Conservation (phyloP, 2,113 vertebrate species). For the Nyctereutes procyonoides region DNA sequence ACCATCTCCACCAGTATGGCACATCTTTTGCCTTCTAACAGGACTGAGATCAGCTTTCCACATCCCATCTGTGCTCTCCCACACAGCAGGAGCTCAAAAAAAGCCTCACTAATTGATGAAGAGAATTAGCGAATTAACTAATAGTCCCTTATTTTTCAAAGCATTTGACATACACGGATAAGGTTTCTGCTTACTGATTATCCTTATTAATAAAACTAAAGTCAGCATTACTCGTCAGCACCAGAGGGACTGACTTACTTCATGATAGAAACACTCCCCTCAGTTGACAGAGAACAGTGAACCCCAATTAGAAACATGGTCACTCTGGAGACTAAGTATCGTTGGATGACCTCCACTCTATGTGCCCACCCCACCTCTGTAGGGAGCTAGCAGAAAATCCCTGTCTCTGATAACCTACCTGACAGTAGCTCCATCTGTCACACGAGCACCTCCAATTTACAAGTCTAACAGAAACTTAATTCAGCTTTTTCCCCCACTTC, state of each 20-base stretch:
- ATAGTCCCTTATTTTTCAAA: constrained; percentile 41
- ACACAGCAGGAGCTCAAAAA: background rate
- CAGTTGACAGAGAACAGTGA: background rate
- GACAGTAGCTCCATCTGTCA: background rate
- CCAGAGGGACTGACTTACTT: background rate
- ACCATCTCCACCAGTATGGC: background rate
- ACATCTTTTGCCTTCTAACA: background rate
- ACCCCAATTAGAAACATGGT: background rate
- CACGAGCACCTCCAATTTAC: background rate
- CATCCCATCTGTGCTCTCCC: background rate
- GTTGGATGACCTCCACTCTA: background rate
- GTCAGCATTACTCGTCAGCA: background rate
- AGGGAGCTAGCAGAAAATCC: background rate
- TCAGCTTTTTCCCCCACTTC: background rate
- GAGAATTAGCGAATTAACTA: constrained; percentile 37
- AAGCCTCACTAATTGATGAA: background rate
- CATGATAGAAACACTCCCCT: background rate
- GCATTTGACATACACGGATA: constrained; percentile 26
- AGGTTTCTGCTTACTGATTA: constrained; percentile 49
- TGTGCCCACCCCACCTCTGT: background rate
- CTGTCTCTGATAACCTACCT: background rate
- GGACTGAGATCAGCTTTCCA: background rate
- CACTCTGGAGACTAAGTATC: background rate
- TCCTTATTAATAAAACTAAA: constrained; percentile 57
- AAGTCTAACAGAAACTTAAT: background rate